These are phyloP conservation scores for Teleogryllus oceanicus DNA, from an alignment of 2,888 invertebrate species.

Conservation along the genomic window DNA sequence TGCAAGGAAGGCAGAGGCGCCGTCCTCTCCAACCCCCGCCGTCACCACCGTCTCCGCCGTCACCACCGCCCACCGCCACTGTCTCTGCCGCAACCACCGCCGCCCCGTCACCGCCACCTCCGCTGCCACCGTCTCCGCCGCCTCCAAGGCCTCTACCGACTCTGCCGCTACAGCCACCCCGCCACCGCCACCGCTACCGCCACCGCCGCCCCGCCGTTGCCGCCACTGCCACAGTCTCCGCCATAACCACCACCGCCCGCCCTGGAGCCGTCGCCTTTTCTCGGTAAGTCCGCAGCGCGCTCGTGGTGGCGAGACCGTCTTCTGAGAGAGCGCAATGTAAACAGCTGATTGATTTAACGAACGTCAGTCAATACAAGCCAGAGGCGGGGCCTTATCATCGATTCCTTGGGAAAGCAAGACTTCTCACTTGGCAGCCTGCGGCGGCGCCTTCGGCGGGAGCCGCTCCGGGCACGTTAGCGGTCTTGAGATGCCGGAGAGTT, in stretches of 20 bases:
- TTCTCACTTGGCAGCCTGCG: neutral
- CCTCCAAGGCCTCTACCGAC: neutral
- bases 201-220: neutral
- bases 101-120: neutral
- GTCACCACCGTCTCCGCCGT: neutral
- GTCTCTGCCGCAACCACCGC: neutral
- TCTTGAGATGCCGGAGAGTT: too few species aligned
- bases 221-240: neutral
- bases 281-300: neutral
- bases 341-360: conserved; percentile 9
- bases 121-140: neutral
- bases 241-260: neutral
- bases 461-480: too few species aligned
- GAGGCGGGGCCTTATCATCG: conserved; percentile 18
- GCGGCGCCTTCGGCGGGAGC: too few species aligned
- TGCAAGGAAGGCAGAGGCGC: neutral
- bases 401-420: conserved; percentile 1
- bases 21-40: neutral
- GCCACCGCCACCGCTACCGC: neutral
- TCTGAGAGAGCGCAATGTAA: neutral
- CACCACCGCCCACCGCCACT: too few species aligned
- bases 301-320: neutral
- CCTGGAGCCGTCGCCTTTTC: neutral
- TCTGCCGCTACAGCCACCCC: neutral
- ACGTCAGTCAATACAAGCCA: neutral